A percentile compares a stretch with the other conserved stretches of the same genome.
phyloP scores from a whole-genome alignment of 2,888 invertebrate species.

The Augiades crinisus region DNA sequence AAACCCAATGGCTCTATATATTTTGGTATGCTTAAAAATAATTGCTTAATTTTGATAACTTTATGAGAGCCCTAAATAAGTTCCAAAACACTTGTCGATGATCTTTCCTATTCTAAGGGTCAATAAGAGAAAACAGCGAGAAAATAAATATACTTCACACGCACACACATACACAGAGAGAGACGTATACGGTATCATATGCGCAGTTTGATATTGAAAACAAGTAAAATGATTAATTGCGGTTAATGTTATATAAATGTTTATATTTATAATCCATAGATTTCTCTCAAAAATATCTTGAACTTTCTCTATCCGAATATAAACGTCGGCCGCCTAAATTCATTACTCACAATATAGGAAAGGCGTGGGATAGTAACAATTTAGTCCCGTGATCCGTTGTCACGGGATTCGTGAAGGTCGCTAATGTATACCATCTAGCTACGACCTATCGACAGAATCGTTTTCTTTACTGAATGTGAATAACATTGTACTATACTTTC shows the following conservation, averaged over 20 bases:
- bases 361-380: neutral
- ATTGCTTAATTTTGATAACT: too few species aligned
- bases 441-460: neutral
- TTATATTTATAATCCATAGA: neutral
- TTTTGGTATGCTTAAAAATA: too few species aligned
- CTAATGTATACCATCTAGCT: neutral
- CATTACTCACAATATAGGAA: neutral
- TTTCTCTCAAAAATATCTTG: neutral
- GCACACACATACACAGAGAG: neutral
- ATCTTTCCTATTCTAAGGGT: too few species aligned
- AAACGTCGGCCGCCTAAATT: neutral
- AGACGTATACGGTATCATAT: too few species aligned
- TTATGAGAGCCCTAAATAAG: too few species aligned
- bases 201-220: neutral
- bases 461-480: neutral
- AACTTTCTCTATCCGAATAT: neutral
- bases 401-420: constrained; percentile 5
- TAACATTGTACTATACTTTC: neutral
- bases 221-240: neutral
- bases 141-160: neutral
- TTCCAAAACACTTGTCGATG: too few species aligned
- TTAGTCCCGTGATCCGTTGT: constrained; percentile 7
- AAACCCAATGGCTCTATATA: too few species aligned
- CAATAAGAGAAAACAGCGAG: neutral
- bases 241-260: neutral